These are phyloP conservation scores for Myotis vivesi DNA, from an alignment of 2,797 vertebrate genomes.

Conservation along the genomic window DNA sequence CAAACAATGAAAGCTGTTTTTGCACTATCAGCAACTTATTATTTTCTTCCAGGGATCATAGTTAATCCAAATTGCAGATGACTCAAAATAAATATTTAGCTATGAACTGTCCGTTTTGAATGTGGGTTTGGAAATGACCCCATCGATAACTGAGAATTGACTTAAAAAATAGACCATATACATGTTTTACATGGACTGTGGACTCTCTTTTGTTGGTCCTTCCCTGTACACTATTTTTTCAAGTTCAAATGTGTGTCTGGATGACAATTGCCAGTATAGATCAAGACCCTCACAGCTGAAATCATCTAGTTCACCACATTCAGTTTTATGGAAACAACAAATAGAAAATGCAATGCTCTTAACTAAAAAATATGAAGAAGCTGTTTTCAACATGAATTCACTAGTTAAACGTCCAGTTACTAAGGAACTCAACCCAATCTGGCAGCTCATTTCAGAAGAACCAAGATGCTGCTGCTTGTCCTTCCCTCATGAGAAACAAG, in stretches of 20 bases:
- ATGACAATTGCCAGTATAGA: not conserved
- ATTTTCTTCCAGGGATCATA: not conserved
- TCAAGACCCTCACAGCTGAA: not conserved
- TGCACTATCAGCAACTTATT: not conserved
- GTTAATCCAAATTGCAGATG: slow-evolving; percentile 7
- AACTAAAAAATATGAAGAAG: slow-evolving; percentile 46
- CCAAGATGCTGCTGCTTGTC: slow-evolving; percentile 38
- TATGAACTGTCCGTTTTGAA: slow-evolving; percentile 8
- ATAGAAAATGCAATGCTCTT: slow-evolving; percentile 65
- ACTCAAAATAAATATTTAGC: slow-evolving; percentile 31
- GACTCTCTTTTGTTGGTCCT: fast-evolving
- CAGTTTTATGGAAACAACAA: slow-evolving; percentile 26
- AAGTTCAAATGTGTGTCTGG: not conserved
- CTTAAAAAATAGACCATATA: not conserved
- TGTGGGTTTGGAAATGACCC: slow-evolving; percentile 37
- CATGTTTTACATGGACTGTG: not conserved
- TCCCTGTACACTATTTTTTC: not conserved
- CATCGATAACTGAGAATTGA: slow-evolving; percentile 3
- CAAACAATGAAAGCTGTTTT: slow-evolving; percentile 28
- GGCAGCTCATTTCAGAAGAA: slow-evolving; percentile 64
- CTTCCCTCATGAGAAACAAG: not conserved
- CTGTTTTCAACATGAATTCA: not conserved
- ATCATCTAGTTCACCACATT: not conserved
- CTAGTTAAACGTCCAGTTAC: slow-evolving; percentile 71
- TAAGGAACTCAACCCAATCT: slow-evolving; percentile 61